phyloP scores from a whole-genome alignment of 2,113 vertebrate genomes.

The Cathartes aura region DNA sequence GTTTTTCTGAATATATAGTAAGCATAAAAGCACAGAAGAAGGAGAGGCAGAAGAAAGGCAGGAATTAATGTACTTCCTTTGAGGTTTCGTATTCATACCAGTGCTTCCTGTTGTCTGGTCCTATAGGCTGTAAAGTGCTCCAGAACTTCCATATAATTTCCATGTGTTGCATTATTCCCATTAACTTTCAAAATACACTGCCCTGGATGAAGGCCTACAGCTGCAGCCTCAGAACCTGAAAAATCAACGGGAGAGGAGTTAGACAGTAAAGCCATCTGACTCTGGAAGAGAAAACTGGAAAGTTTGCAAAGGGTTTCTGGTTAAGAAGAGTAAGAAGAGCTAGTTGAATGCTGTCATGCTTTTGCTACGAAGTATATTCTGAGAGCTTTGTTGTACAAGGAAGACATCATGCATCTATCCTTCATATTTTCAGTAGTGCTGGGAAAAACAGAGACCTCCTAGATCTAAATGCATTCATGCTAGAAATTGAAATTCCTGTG shows the following conservation, averaged over 20 bases:
- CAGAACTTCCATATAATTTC: conserved; percentile 84
- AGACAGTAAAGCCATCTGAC: neutral
- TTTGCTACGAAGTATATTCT: neutral
- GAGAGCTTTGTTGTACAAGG: neutral
- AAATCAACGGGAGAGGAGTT: neutral
- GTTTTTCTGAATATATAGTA: neutral
- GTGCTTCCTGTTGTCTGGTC: conserved; percentile 76
- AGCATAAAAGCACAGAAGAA: neutral
- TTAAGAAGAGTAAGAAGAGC: neutral
- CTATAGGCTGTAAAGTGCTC: conserved; percentile 90
- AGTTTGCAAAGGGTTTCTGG: neutral
- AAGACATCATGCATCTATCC: neutral
- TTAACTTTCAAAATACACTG: conserved; percentile 95
- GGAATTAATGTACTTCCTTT: neutral
- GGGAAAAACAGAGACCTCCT: neutral
- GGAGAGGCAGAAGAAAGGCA: neutral
- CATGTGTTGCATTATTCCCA: conserved; percentile 84
- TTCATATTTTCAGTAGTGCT: neutral
- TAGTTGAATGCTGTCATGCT: neutral
- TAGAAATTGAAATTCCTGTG: neutral
- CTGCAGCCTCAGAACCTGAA: conserved; percentile 88
- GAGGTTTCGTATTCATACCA: conserved; percentile 63
- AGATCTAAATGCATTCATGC: neutral
- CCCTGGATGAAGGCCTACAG: conserved; percentile 88
- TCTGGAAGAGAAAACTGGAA: neutral